Evolutionary conservation across 1,140 invertebrate genomes (phyloP).

Genomic region (Drosophila virilis): DNA sequence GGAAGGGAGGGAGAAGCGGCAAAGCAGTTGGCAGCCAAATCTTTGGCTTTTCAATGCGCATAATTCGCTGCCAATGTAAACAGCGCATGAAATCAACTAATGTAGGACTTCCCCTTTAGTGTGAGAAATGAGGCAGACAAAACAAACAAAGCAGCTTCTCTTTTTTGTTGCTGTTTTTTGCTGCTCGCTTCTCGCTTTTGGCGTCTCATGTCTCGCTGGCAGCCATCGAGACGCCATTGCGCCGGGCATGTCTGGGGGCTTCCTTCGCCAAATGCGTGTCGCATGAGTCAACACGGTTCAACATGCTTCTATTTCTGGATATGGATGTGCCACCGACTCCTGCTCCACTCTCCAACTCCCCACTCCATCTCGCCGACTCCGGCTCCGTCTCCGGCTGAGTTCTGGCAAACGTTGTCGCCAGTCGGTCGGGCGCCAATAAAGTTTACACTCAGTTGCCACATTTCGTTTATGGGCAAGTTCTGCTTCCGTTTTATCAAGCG

Average conservation of each 20-base stretch:
- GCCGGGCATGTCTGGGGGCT: slow-evolving; percentile 18
- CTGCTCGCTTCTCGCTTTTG: neutral
- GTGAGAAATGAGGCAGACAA: slow-evolving; percentile 66
- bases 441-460: slow-evolving; percentile 83
- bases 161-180: neutral
- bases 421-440: slow-evolving; percentile 83
- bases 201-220: slow-evolving; percentile 16
- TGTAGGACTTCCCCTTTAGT: slow-evolving; percentile 59
- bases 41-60: slow-evolving; percentile 73
- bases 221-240: slow-evolving; percentile 74
- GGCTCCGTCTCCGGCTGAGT: neutral
- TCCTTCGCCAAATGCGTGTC: slow-evolving; percentile 63
- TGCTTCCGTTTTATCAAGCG: slow-evolving; percentile 82
- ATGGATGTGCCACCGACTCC: neutral
- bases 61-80: slow-evolving; percentile 82
- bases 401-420: slow-evolving; percentile 55
- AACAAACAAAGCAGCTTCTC: slow-evolving; percentile 58
- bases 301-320: slow-evolving; percentile 23
- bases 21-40: slow-evolving; percentile 61
- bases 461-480: slow-evolving; percentile 82
- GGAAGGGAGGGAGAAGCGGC: neutral
- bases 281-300: slow-evolving; percentile 69
- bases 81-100: slow-evolving; percentile 82
- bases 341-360: neutral
- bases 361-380: neutral